Evolutionary conservation across 1,140 invertebrate genomes (phyloP).

Genomic region (Centruroides vittatus): DNA sequence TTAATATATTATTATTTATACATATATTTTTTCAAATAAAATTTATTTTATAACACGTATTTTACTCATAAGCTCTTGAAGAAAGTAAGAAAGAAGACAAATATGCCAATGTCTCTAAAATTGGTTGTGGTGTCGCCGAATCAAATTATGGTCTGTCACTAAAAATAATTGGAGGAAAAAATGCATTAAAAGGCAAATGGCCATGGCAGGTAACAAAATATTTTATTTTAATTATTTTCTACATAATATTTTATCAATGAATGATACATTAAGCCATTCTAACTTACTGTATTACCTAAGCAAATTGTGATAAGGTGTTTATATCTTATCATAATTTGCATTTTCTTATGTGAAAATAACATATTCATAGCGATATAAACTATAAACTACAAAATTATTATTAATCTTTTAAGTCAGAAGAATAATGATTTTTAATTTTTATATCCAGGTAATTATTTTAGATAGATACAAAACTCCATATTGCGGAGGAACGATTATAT

Average conservation of each 20-base stretch:
- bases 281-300: neutral
- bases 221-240: neutral
- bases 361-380: too few species aligned
- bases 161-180: conserved; percentile 70
- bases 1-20: too few species aligned
- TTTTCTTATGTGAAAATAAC: too few species aligned
- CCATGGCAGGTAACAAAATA: conserved; percentile 56
- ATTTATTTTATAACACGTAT: too few species aligned
- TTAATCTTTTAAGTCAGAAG: too few species aligned
- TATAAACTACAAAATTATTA: too few species aligned
- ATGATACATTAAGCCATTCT: neutral
- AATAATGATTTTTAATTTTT: neutral
- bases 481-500: conserved; percentile 79
- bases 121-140: conserved; percentile 14
- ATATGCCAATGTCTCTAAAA: neutral
- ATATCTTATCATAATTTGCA: too few species aligned
- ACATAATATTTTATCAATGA: neutral
- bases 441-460: conserved; percentile 24
- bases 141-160: conserved; percentile 24
- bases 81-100: neutral
- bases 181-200: conserved; percentile 63
- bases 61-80: neutral
- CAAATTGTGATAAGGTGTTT: too few species aligned
- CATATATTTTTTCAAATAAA: too few species aligned
- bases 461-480: conserved; percentile 66